Conservation (phyloP, 2,888 invertebrate species). For the Drosophila emarginata region DNA sequence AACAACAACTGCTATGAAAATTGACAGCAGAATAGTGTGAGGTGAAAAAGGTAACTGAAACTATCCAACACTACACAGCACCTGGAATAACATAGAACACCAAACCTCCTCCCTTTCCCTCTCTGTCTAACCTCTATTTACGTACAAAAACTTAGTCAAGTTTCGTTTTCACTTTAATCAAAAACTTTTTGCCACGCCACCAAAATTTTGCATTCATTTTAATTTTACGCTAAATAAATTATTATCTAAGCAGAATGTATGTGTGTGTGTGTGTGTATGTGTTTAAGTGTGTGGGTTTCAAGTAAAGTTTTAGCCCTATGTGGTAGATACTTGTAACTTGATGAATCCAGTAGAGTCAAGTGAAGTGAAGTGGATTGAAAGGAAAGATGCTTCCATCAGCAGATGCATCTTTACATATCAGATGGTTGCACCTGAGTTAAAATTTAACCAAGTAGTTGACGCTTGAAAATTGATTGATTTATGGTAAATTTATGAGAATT, state of each 20-base stretch:
- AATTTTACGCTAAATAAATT: constrained; percentile 76
- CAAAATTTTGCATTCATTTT: constrained; percentile 73
- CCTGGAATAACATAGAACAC: constrained; percentile 1
- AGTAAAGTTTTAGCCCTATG: constrained; percentile 12
- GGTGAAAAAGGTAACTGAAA: constrained; percentile 50
- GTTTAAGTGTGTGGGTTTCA: constrained; percentile 7
- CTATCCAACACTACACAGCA: constrained; percentile 54
- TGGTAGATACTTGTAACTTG: neutral
- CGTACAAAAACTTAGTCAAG: constrained; percentile 53
- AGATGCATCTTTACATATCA: constrained; percentile 9
- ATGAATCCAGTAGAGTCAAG: constrained; percentile 22
- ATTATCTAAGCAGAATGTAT: constrained; percentile 60
- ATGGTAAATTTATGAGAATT: constrained; percentile 21
- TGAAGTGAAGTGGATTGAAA: neutral
- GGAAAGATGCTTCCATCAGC: constrained; percentile 1
- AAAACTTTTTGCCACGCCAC: constrained; percentile 65
- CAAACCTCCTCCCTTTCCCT: neutral
- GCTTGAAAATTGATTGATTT: constrained; percentile 39
- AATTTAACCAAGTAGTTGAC: constrained; percentile 33
- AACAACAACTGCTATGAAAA: constrained; percentile 36
- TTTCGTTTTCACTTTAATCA: constrained; percentile 76
- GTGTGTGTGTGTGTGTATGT: constrained; percentile 21
- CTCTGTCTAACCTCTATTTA: neutral
- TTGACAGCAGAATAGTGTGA: constrained; percentile 28
- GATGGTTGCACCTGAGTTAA: constrained; percentile 16